Evolutionary conservation across 2,888 invertebrate species (phyloP).

Genomic region (Rhagonycha lutea): DNA sequence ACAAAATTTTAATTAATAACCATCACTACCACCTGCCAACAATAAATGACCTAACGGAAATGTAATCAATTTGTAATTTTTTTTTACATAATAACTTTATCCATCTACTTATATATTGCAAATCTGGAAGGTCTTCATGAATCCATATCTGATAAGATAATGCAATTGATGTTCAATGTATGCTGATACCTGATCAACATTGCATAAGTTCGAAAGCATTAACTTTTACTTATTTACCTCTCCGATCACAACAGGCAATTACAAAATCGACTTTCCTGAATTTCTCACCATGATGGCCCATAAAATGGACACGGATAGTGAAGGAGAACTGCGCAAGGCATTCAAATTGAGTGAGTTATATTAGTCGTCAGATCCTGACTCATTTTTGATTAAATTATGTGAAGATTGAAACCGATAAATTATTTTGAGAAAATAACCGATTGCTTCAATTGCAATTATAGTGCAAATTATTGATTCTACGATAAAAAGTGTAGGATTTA

Average conservation of each 20-base stretch:
- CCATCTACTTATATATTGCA: neutral
- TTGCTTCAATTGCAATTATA: too few relatives aligned
- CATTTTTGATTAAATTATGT: too few relatives aligned
- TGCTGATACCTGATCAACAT: neutral
- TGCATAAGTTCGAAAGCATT: neutral
- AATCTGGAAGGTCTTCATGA: neutral
- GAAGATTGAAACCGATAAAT: too few relatives aligned
- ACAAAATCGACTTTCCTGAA: constrained; percentile 99
- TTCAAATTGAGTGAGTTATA: too few relatives aligned
- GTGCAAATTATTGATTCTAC: too few relatives aligned
- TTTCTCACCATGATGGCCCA: constrained; percentile 99
- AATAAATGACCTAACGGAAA: neutral
- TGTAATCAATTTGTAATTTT: neutral
- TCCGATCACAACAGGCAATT: constrained; percentile 80
- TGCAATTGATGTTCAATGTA: neutral
- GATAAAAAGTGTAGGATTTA: too few relatives aligned
- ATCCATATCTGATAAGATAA: neutral
- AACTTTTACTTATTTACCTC: neutral
- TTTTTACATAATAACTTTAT: neutral
- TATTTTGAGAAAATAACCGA: too few relatives aligned
- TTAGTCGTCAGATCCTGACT: too few relatives aligned
- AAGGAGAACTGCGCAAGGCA: constrained; percentile 98
- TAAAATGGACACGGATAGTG: constrained; percentile 99
- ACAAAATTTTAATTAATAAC: neutral
- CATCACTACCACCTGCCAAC: neutral